Percentiles rank a stretch among this genome's conserved stretches.
Conservation (phyloP, 1,140 invertebrate species). For the Dryas iulia region DNA sequence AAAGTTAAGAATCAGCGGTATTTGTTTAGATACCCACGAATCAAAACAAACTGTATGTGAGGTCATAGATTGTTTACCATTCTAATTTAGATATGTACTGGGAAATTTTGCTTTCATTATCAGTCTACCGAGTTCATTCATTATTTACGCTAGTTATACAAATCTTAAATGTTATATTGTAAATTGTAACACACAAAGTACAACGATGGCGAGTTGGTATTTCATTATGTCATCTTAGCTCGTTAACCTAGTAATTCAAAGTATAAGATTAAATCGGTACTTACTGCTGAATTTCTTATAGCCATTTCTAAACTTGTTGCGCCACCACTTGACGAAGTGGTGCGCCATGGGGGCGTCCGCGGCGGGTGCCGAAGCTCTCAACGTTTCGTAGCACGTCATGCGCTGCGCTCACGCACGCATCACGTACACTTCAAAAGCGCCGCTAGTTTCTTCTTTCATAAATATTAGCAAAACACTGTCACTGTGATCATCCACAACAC, state of each 20-base stretch:
- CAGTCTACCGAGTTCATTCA: neutral
- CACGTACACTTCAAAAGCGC: conserved; percentile 76
- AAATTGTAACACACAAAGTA: neutral
- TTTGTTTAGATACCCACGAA: neutral
- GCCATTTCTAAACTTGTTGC: conserved; percentile 87
- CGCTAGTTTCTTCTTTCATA: conserved; percentile 62
- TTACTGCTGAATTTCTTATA: conserved; percentile 87
- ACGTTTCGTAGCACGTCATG: conserved; percentile 81
- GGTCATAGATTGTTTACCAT: neutral
- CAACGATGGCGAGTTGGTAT: neutral
- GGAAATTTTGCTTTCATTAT: neutral
- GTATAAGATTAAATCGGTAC: conserved; percentile 30
- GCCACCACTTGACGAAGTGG: conserved; percentile 89
- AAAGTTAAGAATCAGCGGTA: neutral
- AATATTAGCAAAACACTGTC: conserved; percentile 49
- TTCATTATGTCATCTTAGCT: neutral
- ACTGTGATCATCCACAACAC: conserved; percentile 64
- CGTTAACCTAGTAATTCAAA: neutral
- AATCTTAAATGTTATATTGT: neutral
- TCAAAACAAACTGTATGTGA: neutral
- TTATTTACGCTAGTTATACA: neutral
- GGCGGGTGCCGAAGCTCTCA: conserved; percentile 77
- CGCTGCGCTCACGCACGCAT: conserved; percentile 80
- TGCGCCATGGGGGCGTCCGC: conserved; percentile 85
- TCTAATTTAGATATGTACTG: neutral